Base-by-base conservation (phyloP, 1,140 invertebrate genomes). In the Bombus balteatus region DNA sequence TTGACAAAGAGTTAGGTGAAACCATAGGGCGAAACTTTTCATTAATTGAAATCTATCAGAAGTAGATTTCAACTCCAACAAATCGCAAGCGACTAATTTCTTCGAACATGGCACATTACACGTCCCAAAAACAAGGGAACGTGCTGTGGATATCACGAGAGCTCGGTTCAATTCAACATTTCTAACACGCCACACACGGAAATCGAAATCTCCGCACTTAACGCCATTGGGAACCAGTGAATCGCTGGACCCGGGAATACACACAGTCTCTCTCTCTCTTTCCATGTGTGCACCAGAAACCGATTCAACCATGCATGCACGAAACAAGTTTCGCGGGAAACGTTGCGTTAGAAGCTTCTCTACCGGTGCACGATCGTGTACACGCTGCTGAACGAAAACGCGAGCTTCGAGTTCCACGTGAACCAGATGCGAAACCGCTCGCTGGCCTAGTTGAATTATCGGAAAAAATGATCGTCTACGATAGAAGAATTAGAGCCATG, bases 281-380 rank as follows among this genome's bases (percentile, higher is more conserved):
- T 41, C 1, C 37, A 1, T 41, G 12, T 70, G 13, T 41, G 74
- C 66, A 83, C 34, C 75, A 77, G 75, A 68, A 78, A 78, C 82
- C 74, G 65, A 78, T 78, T n/a, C 82, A 65, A 70, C 75, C 47
- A 70, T 83, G 65, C 74, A 68, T 78, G 65, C 47, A 34, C 47
- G 82, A 70, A 78, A 83, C 82, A 68, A 78, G 82, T 83, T 83
- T 70, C 62, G 65, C 74, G 75, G 34, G 71, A 71, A 83, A 10
- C 85, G 71, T 70, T 59, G 79, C 80, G 83, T 80, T 72, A 62
- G 66, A 34, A 53, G 43, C 65, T 43, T 32, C 82, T 70, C 62
- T 37, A 53, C 53, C 47, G 25, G 25, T n/a, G 28, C 25, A 28
- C 70, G 34, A 81, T 81, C 47, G 15, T 39, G 43, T 47, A 65